Evolutionary conservation across 2,113 vertebrate genomes (phyloP).

Genomic region (Hippotragus niger): DNA sequence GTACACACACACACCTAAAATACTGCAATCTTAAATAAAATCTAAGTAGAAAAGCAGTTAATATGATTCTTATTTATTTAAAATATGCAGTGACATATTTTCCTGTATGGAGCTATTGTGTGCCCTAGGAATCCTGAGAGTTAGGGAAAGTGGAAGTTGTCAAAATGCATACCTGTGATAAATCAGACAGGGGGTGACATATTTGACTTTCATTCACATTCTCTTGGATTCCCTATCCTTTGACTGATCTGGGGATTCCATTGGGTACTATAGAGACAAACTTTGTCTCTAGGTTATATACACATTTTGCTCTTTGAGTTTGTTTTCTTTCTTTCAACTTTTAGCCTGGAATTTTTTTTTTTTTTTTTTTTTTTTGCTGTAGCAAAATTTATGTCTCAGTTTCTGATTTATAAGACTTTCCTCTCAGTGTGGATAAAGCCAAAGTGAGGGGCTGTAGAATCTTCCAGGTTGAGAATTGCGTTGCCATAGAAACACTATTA

Average conservation of each 20-base stretch:
- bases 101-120: background rate
- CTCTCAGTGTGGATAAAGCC: constrained; percentile 68
- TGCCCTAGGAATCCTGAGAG: background rate
- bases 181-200: background rate
- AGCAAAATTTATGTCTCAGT: constrained; percentile 62
- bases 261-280: background rate
- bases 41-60: background rate
- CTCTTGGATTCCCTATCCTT: background rate
- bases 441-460: background rate
- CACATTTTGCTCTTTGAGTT: background rate
- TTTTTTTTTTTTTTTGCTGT: background rate
- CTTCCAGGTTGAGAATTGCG: constrained; percentile 62
- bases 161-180: background rate
- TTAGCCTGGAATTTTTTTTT: constrained; percentile 34
- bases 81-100: background rate
- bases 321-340: constrained; percentile 29
- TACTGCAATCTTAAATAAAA: background rate
- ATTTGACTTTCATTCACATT: background rate
- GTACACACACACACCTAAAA: background rate
- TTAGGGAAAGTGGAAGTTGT: background rate
- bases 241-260: constrained; percentile 12
- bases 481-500: constrained; percentile 71
- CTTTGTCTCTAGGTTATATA: background rate
- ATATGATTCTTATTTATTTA: constrained; percentile 46
- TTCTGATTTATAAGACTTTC: constrained; percentile 72